Base-by-base conservation (phyloP, 2,888 invertebrate genomes). In the Scrobipalpa costella region DNA sequence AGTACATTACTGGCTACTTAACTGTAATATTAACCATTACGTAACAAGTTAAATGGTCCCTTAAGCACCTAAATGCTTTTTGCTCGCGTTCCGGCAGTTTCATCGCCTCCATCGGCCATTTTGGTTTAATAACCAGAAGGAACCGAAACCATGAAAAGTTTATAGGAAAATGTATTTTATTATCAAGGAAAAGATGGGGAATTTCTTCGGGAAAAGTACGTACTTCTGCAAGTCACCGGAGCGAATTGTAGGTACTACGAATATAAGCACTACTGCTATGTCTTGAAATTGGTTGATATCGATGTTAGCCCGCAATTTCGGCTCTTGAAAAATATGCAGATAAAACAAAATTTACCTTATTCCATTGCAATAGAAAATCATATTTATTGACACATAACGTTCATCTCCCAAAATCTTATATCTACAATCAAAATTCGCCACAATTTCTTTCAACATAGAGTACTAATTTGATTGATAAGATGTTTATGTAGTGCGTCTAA, bases 401-500 rank as follows among this genome's bases (percentile, higher is more conserved):
- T 15, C 7, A n/a, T 1, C n/a, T 7, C 8, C 7, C 19, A 13
- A 19, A 49, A 47, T 47, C n/a, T n/a, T 15, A 49, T 8, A 15
- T 7, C 21, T 27, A 33, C 15, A 33, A 33, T 49, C 33, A 15
- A 60, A 60, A 60, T 60, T 49, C 9, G 49, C 1, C 33, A 17
- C 60, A 36, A 2, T 7, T 17, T 19, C 21, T 7, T 19, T 7
- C 49, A 17, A 17, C n/a, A n/a, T n/a, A 21, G 47, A 44, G 27
- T 15, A 49, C 63, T 62, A 58, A 52, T 62, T 63, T 62, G 34
- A 68, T 67, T 61, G 62, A 58, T 15, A 44, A 44, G 34, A 58
- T 64, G 61, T 69, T 70, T 64, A 70, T 66, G 64, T 36, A 70
- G 77, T 69, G 74, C 70, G 63, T 71, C n/a, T n/a, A n/a, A n/a